Evolutionary conservation across 2,113 vertebrate genomes (phyloP).

Genomic region (Cynocephalus volans): DNA sequence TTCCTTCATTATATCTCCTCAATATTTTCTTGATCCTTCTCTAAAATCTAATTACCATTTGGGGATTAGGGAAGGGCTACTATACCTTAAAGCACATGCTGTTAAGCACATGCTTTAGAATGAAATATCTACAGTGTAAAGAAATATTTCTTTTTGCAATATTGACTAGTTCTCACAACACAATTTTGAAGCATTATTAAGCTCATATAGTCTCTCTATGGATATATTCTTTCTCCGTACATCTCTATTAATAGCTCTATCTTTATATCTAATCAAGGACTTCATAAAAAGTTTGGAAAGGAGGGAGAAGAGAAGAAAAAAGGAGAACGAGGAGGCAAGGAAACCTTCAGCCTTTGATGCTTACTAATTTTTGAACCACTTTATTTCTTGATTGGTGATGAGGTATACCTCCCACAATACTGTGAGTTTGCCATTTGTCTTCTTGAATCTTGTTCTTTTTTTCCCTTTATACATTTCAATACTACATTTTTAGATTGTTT

Average conservation of each 20-base stretch:
- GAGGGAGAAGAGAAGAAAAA: neutral
- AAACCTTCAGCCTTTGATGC: neutral
- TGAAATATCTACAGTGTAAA: neutral
- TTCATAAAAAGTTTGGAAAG: conserved; percentile 14
- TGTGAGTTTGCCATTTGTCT: neutral
- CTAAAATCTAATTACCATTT: neutral
- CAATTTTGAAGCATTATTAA: neutral
- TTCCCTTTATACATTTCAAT: neutral
- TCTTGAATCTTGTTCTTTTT: neutral
- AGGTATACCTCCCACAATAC: neutral
- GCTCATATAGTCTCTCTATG: neutral
- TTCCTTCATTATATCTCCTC: neutral
- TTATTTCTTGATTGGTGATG: conserved; percentile 3
- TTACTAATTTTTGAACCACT: neutral
- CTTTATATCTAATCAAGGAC: neutral
- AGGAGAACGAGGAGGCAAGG: neutral
- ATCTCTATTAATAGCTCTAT: neutral
- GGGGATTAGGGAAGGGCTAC: neutral
- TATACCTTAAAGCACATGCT: neutral
- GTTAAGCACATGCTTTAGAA: neutral
- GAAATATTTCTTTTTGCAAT: neutral
- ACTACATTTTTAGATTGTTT: neutral
- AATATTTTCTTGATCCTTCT: neutral
- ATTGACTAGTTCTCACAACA: neutral
- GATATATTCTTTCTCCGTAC: neutral